Percentiles rank a stretch among this genome's conserved stretches.
Conservation (phyloP, 2,888 invertebrate species). For the Agrochola circellaris region DNA sequence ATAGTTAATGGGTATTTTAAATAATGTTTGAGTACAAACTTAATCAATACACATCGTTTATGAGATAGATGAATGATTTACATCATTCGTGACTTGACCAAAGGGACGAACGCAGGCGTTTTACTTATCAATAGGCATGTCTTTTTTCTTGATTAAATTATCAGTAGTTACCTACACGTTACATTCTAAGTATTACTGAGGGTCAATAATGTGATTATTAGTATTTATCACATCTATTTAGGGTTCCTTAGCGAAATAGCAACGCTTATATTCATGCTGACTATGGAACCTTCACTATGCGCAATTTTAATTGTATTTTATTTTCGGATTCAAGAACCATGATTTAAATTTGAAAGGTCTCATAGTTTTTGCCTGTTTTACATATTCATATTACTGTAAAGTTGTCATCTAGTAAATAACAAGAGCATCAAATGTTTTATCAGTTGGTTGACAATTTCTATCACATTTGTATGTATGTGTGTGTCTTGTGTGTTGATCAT, state of each 20-base stretch:
- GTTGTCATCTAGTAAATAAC: not conserved
- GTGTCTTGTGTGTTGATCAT: not conserved
- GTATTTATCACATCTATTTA: not conserved
- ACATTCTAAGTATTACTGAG: not conserved
- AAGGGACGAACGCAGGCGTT: slow-evolving; percentile 6
- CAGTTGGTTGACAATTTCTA: slow-evolving; percentile 1
- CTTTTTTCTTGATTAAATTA: slow-evolving; percentile 3
- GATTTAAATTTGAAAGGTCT: not conserved
- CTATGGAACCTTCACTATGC: not conserved
- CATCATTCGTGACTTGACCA: not conserved
- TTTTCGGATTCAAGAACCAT: not conserved
- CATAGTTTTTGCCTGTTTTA: not conserved
- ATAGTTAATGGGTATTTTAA: not conserved
- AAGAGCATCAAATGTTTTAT: not conserved
- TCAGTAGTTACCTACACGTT: not conserved
- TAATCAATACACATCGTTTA: slow-evolving; percentile 9
- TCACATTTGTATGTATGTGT: not conserved
- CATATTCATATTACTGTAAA: not conserved
- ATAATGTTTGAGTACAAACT: slow-evolving; percentile 3
- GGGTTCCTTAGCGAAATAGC: too few relatives aligned
- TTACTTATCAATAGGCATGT: not conserved
- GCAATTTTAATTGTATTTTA: not conserved
- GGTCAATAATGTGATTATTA: too few relatives aligned
- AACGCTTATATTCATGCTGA: not conserved
- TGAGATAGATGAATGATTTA: not conserved